Conservation (phyloP, 2,888 invertebrate genomes). For the Lasioglossum malachurum region DNA sequence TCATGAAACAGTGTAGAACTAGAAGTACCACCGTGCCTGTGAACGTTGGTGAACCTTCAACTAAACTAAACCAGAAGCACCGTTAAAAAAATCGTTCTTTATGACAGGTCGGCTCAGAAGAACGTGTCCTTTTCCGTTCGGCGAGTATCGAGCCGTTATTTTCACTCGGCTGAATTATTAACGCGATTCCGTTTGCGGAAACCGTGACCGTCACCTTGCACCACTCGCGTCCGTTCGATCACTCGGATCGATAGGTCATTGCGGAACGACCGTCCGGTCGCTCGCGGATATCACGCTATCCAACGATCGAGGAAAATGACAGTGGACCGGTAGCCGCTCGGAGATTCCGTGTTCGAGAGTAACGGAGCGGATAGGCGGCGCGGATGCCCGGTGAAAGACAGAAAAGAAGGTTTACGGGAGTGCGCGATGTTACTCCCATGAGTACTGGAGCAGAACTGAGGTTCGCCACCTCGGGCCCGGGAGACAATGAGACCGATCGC, state of each 20-base stretch:
- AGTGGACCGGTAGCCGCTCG: not conserved
- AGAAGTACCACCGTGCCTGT: not conserved
- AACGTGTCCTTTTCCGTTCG: not conserved
- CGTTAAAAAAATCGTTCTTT: not conserved
- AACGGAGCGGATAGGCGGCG: conserved; percentile 25
- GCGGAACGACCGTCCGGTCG: not conserved
- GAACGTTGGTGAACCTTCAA: not conserved
- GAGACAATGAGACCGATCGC: conserved; percentile 70
- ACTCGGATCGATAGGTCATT: not conserved
- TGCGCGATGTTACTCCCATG: conserved; percentile 76
- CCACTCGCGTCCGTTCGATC: conserved; percentile 1
- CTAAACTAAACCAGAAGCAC: not conserved
- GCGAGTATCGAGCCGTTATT: not conserved
- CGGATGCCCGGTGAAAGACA: conserved; percentile 8
- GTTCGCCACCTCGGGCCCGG: conserved; percentile 70
- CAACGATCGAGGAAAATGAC: conserved; percentile 11
- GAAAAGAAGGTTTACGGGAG: conserved; percentile 28
- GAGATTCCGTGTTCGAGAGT: not conserved
- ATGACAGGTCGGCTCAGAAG: not conserved
- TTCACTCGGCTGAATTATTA: not conserved
- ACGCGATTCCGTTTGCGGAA: not conserved
- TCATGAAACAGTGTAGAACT: not conserved
- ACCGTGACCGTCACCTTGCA: conserved; percentile 4
- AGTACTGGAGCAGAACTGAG: conserved; percentile 81
- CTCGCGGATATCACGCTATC: not conserved